Percentiles rank a stretch among this genome's conserved stretches.
Conservation (phyloP, 2,888 invertebrate genomes). For the Drosophila subquinaria region DNA sequence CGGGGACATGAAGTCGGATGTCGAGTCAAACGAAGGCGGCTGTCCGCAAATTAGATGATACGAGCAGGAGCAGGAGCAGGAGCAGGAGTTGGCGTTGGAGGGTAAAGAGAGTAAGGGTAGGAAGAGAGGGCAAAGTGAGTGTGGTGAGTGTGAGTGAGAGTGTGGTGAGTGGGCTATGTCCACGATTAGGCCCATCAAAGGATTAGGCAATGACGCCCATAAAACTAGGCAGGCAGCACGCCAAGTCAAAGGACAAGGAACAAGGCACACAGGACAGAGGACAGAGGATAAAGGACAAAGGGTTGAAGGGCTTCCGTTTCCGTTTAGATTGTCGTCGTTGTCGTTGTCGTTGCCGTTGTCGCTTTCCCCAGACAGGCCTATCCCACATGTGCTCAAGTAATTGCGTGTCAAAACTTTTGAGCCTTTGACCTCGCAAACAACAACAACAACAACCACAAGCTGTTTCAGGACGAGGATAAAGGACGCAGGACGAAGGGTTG, state of each 20-base stretch:
- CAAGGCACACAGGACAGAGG: not conserved
- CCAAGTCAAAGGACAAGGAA: constrained; percentile 19
- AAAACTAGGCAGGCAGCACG: constrained; percentile 62
- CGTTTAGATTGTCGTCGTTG: constrained; percentile 3
- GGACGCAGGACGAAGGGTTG: constrained; percentile 53
- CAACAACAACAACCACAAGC: not conserved
- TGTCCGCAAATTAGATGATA: constrained; percentile 81
- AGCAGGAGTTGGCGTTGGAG: too few relatives aligned
- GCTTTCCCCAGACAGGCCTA: constrained; percentile 47
- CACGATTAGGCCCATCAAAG: constrained; percentile 81
- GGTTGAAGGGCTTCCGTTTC: constrained; percentile 37
- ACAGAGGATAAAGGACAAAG: constrained; percentile 12
- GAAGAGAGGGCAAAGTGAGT: not conserved
- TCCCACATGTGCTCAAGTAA: constrained; percentile 77
- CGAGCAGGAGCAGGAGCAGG: constrained; percentile 38
- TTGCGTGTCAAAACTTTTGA: constrained; percentile 82
- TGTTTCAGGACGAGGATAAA: not conserved
- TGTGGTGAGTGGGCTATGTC: constrained; percentile 43
- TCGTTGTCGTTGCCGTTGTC: constrained; percentile 6
- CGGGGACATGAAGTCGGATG: constrained; percentile 62
- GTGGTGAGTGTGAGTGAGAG: not conserved
- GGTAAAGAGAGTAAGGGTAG: not conserved
- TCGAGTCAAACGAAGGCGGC: constrained; percentile 76
- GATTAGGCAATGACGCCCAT: constrained; percentile 71
- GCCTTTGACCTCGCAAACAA: constrained; percentile 74